Evolutionary conservation across 2,113 vertebrate genomes (phyloP), one percentile per base, ranked within the genome.

Genomic region (Micronycteris hirsuta): DNA sequence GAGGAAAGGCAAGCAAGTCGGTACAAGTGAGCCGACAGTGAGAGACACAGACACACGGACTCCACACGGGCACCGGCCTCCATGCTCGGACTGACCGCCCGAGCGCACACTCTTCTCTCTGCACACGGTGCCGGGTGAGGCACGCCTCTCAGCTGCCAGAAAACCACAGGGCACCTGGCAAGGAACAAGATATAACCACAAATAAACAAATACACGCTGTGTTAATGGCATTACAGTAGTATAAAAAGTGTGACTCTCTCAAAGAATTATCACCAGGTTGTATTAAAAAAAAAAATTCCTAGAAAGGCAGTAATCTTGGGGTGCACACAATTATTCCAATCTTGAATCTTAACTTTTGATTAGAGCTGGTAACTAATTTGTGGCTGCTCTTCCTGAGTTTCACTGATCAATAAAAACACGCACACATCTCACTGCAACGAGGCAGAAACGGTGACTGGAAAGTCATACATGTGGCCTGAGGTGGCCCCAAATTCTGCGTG

Each of bases 221-320:
- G 8, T 1, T 33, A 68, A 52, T 36, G 56, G 20, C 15, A 24
- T 1, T n/a, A 36, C 0, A 10, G 9, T 15, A 61, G 54, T 26
- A 58, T 58, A 26, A 58, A 26, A 58, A 58, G 56, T 24, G 1
- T 58, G 56, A 58, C 26, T 58, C 56, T n/a, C 47, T 8, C 65
- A 76, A 67, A 94, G 45, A 86, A 95, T 65, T 61, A 58, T 26
- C 56, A 22, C 84, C 19, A 56, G 58, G 47, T 22, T 52, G 36
- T 11, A 68, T 5, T 58, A 24, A 45, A 70, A 80, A 58, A 77
- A 43, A 80, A 58, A 77, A 43, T 17, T 49, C 28, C 68, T 52
- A 43, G 38, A 61, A 41, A 77, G 31, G 43, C 24, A 43, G 5
- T 71, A 33, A 68, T 76, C 58, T 33, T 49, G 61, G 41, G 52